A percentile compares a stretch with the other conserved stretches of the same genome.
Evolutionary conservation across 2,113 vertebrate genomes (phyloP).

Genomic region (Cottus gobio): DNA sequence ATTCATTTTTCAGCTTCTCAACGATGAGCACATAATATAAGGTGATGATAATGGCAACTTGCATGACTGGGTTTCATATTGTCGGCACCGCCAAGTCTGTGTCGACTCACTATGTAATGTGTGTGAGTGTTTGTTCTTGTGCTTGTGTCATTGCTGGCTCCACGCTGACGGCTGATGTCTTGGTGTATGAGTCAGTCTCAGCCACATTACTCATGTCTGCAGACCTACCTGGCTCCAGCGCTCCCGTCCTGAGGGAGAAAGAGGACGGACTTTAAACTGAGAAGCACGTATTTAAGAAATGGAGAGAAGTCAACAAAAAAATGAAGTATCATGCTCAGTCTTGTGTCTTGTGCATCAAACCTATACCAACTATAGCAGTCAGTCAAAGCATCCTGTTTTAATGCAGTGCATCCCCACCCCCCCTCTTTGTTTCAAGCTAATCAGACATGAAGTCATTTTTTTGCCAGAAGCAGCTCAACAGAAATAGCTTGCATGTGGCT

Average conservation of each 20-base stretch:
- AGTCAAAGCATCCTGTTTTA: conserved; percentile 36
- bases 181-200: conserved; percentile 71
- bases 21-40: conserved; percentile 54
- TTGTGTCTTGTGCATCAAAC: conserved; percentile 12
- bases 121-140: conserved; percentile 22
- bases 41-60: conserved; percentile 56
- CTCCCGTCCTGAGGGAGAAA: conserved; percentile 20
- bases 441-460: conserved; percentile 80
- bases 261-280: neutral
- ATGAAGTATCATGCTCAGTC: conserved; percentile 5
- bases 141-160: conserved; percentile 77
- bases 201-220: conserved; percentile 79
- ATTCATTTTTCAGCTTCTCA: conserved; percentile 54
- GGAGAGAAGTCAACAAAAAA: neutral
- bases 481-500: conserved; percentile 77
- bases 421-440: conserved; percentile 55
- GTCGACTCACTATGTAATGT: conserved; percentile 16
- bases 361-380: neutral
- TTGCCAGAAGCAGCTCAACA: conserved; percentile 72
- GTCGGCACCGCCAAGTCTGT: conserved; percentile 70
- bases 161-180: conserved; percentile 77
- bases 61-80: conserved; percentile 53
- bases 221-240: conserved; percentile 73
- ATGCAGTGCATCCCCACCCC: conserved; percentile 5
- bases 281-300: neutral